Evolutionary conservation across 2,113 vertebrate genomes (phyloP).

Genomic region (Melanotaenia duboulayi): DNA sequence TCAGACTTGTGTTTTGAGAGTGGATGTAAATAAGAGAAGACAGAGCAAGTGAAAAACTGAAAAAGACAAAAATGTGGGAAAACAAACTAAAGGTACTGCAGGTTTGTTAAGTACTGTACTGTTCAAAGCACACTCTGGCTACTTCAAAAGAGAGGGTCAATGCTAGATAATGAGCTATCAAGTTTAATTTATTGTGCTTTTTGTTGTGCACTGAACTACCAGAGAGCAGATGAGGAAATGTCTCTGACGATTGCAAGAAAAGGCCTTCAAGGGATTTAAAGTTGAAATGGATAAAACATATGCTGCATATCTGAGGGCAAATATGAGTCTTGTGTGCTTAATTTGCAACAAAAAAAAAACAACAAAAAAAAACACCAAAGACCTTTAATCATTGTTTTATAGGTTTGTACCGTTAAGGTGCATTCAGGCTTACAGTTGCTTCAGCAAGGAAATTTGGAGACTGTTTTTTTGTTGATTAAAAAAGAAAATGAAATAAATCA

Average conservation of each 20-base stretch:
- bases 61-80: background rate
- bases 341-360: background rate
- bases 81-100: too few species aligned
- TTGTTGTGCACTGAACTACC: background rate
- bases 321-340: constrained; percentile 4
- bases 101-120: background rate
- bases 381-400: background rate
- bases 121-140: background rate
- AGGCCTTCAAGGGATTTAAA: background rate
- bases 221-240: constrained; percentile 13
- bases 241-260: background rate
- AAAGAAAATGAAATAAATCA: background rate
- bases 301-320: background rate
- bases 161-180: background rate
- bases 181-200: constrained; percentile 12
- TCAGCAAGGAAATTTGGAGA: background rate
- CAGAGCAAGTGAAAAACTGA: background rate
- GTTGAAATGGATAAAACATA: constrained; percentile 13
- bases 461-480: background rate
- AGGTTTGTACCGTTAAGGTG: background rate
- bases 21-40: background rate
- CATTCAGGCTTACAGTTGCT: background rate
- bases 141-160: background rate
- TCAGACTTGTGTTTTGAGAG: background rate
- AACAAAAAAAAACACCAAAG: background rate